Base-by-base conservation (phyloP, 2,113 vertebrate genomes). In the Phycodurus eques region DNA sequence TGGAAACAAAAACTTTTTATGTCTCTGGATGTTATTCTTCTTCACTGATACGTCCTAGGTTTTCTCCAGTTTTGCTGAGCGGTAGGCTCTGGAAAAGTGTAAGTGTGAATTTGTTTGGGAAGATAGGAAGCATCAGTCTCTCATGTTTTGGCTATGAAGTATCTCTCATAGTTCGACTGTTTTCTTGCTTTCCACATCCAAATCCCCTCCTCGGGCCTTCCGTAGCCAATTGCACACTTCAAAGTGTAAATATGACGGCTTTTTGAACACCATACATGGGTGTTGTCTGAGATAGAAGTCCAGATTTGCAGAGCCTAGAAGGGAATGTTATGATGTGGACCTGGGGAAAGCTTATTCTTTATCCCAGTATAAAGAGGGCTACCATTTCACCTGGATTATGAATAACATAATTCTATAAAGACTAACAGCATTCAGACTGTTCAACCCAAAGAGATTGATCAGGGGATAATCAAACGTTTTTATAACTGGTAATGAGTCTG, bases 111-210 rank as follows among this genome's bases (percentile, higher is more conserved):
- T 44, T 44, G 62, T 61, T 35, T 35, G 59, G 31, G 14, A 61
- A 61, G 31, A 61, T 61, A 61, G 31, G 31, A 33, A 61, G 59
- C 39, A n/a, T 64, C 35, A 14, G 22, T 47, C 44, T 66, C 44
- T 47, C 31, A 13, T 66, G 64, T 66, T 66, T 47, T 66, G 64
- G 64, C 64, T 66, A 64, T 5, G 20, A n/a, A 66, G 63, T 27
- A 31, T 9, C 22, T 46, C 64, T 66, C 64, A 47, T 66, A 27
- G 43, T 66, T 47, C 3, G n/a, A n/a, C 64, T 47, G n/a, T 65
- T 65, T 65, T 46, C 62, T 65, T n/a, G 10, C 62, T 65, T 44
- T 44, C 19, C n/a, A 15, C 42, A 66, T 66, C 63, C 43, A 65
- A 65, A 44, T 44, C 62, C 42, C 20, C 62, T 44, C 62, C 39